phyloP scores from a whole-genome alignment of 2,797 vertebrate species.

The Ctenopoma multispine region DNA sequence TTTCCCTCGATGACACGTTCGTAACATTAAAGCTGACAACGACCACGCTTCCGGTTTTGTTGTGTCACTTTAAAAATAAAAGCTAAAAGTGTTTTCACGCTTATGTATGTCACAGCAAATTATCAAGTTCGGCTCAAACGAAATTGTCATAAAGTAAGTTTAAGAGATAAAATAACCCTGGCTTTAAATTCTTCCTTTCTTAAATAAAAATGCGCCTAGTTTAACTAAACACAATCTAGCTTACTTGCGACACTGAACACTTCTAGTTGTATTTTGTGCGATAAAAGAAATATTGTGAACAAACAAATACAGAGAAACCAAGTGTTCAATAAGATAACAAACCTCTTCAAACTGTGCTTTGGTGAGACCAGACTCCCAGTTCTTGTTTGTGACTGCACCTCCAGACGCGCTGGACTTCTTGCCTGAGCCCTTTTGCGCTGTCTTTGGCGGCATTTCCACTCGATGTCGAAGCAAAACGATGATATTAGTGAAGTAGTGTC shows the following conservation, averaged over 20 bases:
- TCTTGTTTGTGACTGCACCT: slow-evolving; percentile 39
- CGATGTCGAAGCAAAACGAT: accelerated
- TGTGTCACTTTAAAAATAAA: too few relatives aligned
- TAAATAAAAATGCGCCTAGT: too few relatives aligned
- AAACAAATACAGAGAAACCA: too few relatives aligned
- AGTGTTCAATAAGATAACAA: slow-evolving; percentile 6
- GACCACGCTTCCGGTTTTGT: neutral
- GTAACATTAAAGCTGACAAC: neutral
- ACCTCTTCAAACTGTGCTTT: slow-evolving; percentile 77
- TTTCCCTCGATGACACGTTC: too few relatives aligned
- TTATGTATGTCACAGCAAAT: too few relatives aligned
- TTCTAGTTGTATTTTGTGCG: neutral
- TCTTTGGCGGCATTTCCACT: slow-evolving; percentile 70
- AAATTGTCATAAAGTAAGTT: too few relatives aligned
- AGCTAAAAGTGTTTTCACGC: too few relatives aligned
- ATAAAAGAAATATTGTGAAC: neutral
- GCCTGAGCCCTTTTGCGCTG: slow-evolving; percentile 50
- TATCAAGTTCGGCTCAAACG: too few relatives aligned
- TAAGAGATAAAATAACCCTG: too few relatives aligned
- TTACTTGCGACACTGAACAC: neutral
- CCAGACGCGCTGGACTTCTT: slow-evolving; percentile 40
- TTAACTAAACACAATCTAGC: neutral
- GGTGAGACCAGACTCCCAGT: slow-evolving; percentile 72
- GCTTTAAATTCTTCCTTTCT: too few relatives aligned
- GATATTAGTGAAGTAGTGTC: neutral